Evolutionary conservation across 2,888 invertebrate genomes (phyloP).

Genomic region (Chelonus formosanus): DNA sequence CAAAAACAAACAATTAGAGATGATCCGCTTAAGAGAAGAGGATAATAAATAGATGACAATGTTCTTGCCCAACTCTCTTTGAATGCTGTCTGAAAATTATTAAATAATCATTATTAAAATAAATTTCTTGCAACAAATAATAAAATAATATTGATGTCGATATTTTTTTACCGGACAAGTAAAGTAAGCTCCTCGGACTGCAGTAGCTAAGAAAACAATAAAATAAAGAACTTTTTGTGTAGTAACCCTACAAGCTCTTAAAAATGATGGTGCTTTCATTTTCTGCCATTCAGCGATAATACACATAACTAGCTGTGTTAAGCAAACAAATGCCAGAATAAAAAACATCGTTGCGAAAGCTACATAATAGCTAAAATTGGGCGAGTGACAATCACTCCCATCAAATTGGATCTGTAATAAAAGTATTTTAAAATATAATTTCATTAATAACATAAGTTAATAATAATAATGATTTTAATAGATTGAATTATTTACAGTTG

Average conservation of each 20-base stretch:
- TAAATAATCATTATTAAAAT: constrained; percentile 12
- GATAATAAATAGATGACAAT: constrained; percentile 89
- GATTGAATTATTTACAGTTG: too few relatives aligned
- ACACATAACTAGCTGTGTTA: constrained; percentile 85
- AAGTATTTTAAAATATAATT: neutral
- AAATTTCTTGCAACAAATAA: neutral
- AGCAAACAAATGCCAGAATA: constrained; percentile 82
- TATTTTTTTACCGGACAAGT: constrained; percentile 80
- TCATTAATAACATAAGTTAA: too few relatives aligned
- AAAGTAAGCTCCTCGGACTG: constrained; percentile 88
- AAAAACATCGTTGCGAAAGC: constrained; percentile 76
- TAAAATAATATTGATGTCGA: neutral
- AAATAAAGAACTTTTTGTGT: constrained; percentile 90
- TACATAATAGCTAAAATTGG: constrained; percentile 81
- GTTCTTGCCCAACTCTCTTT: constrained; percentile 87
- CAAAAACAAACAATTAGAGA: constrained; percentile 93
- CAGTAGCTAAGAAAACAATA: constrained; percentile 85
- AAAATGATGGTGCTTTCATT: constrained; percentile 82
- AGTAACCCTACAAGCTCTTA: constrained; percentile 85
- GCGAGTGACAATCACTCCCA: constrained; percentile 83
- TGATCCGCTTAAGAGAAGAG: constrained; percentile 86
- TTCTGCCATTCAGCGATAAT: constrained; percentile 83
- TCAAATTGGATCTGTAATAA: constrained; percentile 73
- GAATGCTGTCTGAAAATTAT: constrained; percentile 73
- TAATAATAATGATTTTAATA: too few relatives aligned